Conservation (phyloP, 2,888 invertebrate genomes). For the Callinectes sapidus region DNA sequence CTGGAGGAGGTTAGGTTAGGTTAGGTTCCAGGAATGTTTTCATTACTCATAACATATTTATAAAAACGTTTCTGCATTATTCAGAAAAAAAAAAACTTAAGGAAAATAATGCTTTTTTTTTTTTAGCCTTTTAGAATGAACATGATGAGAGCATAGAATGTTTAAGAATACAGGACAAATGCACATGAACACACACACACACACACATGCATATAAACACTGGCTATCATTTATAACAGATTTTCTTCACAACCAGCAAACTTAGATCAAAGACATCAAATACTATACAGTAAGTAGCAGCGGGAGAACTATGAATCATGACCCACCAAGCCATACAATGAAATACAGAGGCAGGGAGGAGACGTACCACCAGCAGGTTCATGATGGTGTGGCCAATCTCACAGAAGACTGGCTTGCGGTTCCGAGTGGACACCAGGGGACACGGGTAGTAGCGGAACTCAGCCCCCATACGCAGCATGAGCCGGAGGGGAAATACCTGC, state of each 20-base stretch:
- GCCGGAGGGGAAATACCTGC: constrained; percentile 78
- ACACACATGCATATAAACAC: background rate
- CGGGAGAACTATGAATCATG: background rate
- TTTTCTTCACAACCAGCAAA: background rate
- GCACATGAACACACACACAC: background rate
- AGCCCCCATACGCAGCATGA: constrained; percentile 87
- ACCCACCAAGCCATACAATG: background rate
- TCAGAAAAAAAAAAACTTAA: too few species aligned
- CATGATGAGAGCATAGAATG: too few species aligned
- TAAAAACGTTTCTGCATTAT: too few species aligned
- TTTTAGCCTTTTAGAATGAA: too few species aligned
- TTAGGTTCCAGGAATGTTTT: too few species aligned
- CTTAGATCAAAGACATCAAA: background rate
- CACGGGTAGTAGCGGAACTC: constrained; percentile 91
- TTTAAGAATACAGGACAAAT: too few species aligned
- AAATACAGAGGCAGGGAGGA: background rate
- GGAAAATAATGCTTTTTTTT: too few species aligned
- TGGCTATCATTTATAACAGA: background rate
- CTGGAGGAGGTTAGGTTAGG: too few species aligned
- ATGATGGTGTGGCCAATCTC: constrained; percentile 93
- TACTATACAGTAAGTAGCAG: background rate
- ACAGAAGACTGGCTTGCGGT: constrained; percentile 86
- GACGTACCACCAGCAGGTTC: constrained; percentile 83
- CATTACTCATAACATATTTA: too few species aligned
- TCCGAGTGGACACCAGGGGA: constrained; percentile 86